Evolutionary conservation across 2,113 vertebrate species (phyloP).

Genomic region (Ceyx cyanopectus): DNA sequence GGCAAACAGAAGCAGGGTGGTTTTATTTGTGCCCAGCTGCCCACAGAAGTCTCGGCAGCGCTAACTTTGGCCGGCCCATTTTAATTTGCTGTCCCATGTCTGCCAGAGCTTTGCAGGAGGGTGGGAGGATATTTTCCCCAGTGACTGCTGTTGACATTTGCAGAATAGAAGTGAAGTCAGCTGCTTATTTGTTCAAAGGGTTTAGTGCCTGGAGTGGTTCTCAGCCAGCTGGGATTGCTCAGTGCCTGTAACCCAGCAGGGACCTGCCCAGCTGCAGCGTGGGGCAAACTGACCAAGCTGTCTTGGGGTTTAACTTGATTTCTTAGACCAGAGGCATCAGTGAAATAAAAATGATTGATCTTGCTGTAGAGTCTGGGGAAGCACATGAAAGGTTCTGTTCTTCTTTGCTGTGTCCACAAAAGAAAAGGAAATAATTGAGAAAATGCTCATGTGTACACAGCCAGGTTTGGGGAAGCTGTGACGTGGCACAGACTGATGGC

Average conservation of each 20-base stretch:
- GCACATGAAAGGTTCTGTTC: neutral
- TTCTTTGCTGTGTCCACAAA: neutral
- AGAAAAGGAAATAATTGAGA: slow-evolving; percentile 1
- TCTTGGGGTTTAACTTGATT: neutral
- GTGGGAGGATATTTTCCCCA: slow-evolving; percentile 19
- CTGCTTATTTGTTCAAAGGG: neutral
- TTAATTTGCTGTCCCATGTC: neutral
- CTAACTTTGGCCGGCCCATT: neutral
- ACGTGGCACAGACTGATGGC: neutral
- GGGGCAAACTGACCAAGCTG: neutral
- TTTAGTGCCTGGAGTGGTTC: neutral
- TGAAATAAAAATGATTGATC: neutral
- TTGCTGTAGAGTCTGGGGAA: neutral
- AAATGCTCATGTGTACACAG: neutral
- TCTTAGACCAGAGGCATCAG: neutral
- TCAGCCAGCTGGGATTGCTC: neutral
- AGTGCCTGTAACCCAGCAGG: neutral
- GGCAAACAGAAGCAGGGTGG: neutral
- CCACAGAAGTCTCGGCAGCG: neutral
- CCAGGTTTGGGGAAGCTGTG: neutral
- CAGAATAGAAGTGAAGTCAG: slow-evolving; percentile 59
- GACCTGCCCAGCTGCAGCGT: neutral
- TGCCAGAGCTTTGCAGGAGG: slow-evolving; percentile 18
- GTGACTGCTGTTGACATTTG: slow-evolving; percentile 62
- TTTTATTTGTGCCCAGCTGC: neutral